Percentiles rank a stretch among this genome's conserved stretches.
Conservation (phyloP, 2,888 invertebrate genomes). For the Escarpia spicata region DNA sequence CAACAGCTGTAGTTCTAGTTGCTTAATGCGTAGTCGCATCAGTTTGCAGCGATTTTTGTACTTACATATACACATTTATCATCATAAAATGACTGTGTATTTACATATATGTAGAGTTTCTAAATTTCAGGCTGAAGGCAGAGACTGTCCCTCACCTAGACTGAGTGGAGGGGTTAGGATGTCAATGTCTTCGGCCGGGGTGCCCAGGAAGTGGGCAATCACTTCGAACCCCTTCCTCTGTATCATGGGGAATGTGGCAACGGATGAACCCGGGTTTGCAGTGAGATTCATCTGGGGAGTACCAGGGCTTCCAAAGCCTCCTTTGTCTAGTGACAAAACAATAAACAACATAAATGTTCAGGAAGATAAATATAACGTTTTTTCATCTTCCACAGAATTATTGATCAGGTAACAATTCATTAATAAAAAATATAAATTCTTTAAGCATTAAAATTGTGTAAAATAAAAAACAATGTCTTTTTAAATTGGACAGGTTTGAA, state of each 20-base stretch:
- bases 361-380: too few species aligned
- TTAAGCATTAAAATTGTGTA: too few species aligned
- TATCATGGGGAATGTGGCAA: conserved; percentile 41
- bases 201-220: conserved; percentile 48
- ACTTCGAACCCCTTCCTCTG: conserved; percentile 50
- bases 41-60: too few species aligned
- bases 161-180: conserved; percentile 32
- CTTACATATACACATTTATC: too few species aligned
- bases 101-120: too few species aligned
- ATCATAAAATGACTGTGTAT: too few species aligned
- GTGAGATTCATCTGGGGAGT: conserved; percentile 48
- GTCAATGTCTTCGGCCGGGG: conserved; percentile 33
- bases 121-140: background rate
- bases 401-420: too few species aligned
- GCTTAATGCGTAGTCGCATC: too few species aligned
- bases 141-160: conserved; percentile 38
- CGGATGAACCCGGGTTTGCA: conserved; percentile 34
- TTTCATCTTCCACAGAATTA: too few species aligned
- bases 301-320: conserved; percentile 42
- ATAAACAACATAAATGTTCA: background rate
- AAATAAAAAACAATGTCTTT: too few species aligned
- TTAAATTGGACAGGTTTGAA: too few species aligned
- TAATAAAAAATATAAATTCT: too few species aligned
- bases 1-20: background rate
- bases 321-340: background rate